Evolutionary conservation across 2,797 vertebrate species (phyloP), one percentile per base, ranked within the genome.

Genomic region (Danio choprae): DNA sequence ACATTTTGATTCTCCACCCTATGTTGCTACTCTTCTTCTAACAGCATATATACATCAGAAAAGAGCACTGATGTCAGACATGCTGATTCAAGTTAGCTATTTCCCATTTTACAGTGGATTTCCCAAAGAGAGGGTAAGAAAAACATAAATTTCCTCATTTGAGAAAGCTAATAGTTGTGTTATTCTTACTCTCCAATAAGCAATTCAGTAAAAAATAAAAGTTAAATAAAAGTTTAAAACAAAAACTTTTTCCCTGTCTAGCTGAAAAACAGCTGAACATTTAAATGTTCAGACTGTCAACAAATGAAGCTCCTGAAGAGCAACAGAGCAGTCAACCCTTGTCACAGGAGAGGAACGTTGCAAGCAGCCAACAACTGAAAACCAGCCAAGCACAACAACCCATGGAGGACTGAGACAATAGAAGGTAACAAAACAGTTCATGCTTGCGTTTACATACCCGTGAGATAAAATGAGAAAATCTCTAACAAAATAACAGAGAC

Each of bases 361-460:
- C 10, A 72, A 51, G 36, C 51, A 72, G n/a, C 6, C 51, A 62
- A 41, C 16, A 13, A 51, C 16, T 51, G 15, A 6, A 41, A 67
- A 11, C 29, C 15, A 50, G 11, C 6, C 62, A 59, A 51, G 38
- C 41, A 76, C 16, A 62, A 16, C 58, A 29, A 46, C 9, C 36
- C 9, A 71, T 76, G 71, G 73, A 76, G 9, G 74, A 71, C 4
- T 58, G 51, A 51, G 63, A 65, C 8, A 58, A 29, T 3, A 7
- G 1, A 56, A 41, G 56, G 58, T 77, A 77, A 81, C 50, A 29
- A 29, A 29, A 29, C 29, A 29, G 29, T n/a, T n/a, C n/a, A 29
- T 29, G 29, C 29, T 29, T 29, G 29, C 29, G 1, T 29, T 29
- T 29, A 29, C 29, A 29, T 29, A 29, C 3, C 29, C 29, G 29